Conservation (phyloP, 2,888 invertebrate species). For the Papilio demoleus region DNA sequence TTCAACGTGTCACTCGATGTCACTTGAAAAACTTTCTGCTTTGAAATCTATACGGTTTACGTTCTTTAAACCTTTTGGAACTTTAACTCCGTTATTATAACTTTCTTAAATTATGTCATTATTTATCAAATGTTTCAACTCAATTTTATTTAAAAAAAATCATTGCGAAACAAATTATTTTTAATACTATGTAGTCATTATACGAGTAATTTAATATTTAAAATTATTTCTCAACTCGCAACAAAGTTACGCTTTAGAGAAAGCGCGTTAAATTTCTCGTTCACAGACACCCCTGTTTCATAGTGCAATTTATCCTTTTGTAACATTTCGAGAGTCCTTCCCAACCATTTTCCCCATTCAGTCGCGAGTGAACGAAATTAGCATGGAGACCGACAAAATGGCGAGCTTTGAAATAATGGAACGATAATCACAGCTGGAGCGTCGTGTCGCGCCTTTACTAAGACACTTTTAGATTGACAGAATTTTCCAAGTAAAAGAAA, state of each 20-base stretch:
- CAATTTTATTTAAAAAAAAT: no score
- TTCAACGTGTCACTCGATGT: constrained; percentile 28
- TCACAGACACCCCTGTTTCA: constrained; percentile 33
- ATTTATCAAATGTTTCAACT: no score
- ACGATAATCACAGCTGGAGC: constrained; percentile 35
- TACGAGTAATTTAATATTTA: background rate
- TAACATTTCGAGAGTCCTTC: constrained; percentile 42
- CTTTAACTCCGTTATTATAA: background rate
- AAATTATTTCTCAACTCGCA: background rate
- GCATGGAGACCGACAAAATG: constrained; percentile 43
- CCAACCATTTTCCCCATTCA: constrained; percentile 44
- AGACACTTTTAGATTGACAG: constrained; percentile 8
- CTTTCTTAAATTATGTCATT: no score
- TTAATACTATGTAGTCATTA: no score
- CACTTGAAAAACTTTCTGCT: constrained; percentile 2
- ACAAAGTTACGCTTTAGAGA: background rate
- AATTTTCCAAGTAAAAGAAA: constrained; percentile 10
- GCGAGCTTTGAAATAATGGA: constrained; percentile 45
- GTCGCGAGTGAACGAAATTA: constrained; percentile 46
- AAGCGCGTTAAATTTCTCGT: constrained; percentile 23
- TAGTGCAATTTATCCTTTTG: constrained; percentile 42
- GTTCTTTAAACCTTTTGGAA: background rate
- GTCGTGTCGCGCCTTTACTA: constrained; percentile 11
- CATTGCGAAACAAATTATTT: no score
- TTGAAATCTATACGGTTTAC: constrained; percentile 14